Base-by-base conservation (phyloP, 1,140 invertebrate genomes). In the Cryptotermes secundus region DNA sequence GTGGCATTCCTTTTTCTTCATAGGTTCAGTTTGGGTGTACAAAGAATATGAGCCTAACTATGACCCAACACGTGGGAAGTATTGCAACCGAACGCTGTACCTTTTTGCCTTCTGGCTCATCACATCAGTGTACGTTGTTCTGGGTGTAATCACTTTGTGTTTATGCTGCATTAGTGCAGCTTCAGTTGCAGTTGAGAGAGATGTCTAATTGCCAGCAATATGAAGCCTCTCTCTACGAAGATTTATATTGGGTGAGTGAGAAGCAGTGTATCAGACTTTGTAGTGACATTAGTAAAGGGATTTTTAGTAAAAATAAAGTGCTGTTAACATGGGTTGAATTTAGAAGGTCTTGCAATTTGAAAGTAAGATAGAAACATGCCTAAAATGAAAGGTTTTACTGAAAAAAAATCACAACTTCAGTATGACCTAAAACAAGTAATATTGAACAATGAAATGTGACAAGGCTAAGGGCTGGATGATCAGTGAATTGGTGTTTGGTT, bases 31-130 rank as follows among this genome's bases (percentile, higher is more conserved):
- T 86, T 93, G 93, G 92, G 92, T 94, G 16, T 94, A 93, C 86
- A 92, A 92, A 86, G 91, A 93, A 85, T 93, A 93, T 86, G 90
- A 93, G 86, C 93, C 93, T 72, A 92, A 92, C 86, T 93, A 92
- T 86, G 91, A 93, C 87, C 89, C 90, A 84, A 84, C 87, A 22
- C 85, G 88, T 26, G 87, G 88, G 2, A 88, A 91, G 86, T 94
- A 94, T 87, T 95, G 94, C 87, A 92, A 94, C 86, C 92, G 91
- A 87, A 93, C 91, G 14, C 87, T 94, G 3, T 95, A 94, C 88
- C 90, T 92, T 85, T 95, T 93, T 88, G 92, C 94, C 36, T 95
- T 94, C 88, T 94, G 94, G 93, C 87, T 94, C 19, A 92, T 93
- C 14, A 94, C 93, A 0, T 90, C 91, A 3, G 89, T 91, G 19